Evolutionary conservation across 23 tunicate species (phyloP).

Genomic region (Ciona savignyi): DNA sequence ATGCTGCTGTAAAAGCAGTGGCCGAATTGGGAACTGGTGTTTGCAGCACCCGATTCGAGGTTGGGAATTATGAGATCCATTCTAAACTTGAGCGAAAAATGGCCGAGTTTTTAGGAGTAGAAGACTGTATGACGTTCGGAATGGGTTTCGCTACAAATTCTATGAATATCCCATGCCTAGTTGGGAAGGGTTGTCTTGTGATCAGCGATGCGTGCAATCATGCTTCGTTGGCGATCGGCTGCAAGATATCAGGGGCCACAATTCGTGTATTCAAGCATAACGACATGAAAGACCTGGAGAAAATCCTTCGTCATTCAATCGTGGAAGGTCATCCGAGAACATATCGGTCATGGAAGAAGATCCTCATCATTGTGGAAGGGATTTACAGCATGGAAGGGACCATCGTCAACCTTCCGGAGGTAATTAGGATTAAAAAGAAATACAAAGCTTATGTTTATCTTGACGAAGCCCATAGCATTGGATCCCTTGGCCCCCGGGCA

Average conservation of each 20-base stretch:
- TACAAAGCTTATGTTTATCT: not conserved
- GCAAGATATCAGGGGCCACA: conserved; percentile 23
- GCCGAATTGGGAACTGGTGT: not conserved
- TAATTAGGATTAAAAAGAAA: not conserved
- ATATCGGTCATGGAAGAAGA: conserved; percentile 20
- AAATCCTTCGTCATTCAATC: conserved; percentile 8
- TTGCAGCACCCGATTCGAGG: conserved; percentile 1
- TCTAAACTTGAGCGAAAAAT: conserved; percentile 5
- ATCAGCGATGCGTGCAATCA: conserved; percentile 23
- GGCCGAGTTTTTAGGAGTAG: conserved; percentile 23
- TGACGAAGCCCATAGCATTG: conserved; percentile 6
- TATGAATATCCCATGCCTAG: conserved; percentile 29
- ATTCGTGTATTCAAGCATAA: conserved; percentile 21
- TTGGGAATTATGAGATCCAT: conserved; percentile 18
- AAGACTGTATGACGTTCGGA: conserved; percentile 16
- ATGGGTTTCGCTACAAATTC: conserved; percentile 36
- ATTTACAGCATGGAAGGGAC: conserved; percentile 18
- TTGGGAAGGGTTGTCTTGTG: conserved; percentile 20
- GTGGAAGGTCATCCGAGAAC: conserved; percentile 21
- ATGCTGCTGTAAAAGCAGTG: not conserved
- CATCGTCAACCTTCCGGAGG: conserved; percentile 3
- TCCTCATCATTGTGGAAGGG: conserved; percentile 28
- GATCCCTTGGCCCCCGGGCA: not conserved
- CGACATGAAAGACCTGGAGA: conserved; percentile 22
- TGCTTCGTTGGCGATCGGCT: conserved; percentile 19